Conservation (phyloP, 2,797 vertebrate genomes). For the Pyrrhura leucotis region DNA sequence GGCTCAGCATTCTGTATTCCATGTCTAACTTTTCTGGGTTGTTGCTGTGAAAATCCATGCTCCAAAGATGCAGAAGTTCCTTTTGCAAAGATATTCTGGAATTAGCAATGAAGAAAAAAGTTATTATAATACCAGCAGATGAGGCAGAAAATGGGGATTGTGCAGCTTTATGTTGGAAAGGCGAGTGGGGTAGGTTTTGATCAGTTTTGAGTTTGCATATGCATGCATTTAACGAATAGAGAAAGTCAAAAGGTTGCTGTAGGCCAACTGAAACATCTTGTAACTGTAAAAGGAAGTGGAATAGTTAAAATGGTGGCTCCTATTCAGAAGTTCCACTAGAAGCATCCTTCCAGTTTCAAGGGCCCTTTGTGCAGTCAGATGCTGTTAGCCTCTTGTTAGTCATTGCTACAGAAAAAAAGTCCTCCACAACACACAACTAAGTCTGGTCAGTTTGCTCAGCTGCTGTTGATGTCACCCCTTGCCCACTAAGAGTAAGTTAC, state of each 20-base stretch:
- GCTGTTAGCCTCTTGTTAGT: slow-evolving; percentile 76
- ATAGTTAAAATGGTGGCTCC: slow-evolving; percentile 56
- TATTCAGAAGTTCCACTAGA: slow-evolving; percentile 45
- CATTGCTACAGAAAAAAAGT: slow-evolving; percentile 38
- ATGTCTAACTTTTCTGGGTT: neutral
- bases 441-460: slow-evolving; percentile 82
- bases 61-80: neutral
- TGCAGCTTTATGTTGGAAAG: neutral
- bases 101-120: neutral
- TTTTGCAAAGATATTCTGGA: slow-evolving; percentile 24
- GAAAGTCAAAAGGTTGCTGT: slow-evolving; percentile 5
- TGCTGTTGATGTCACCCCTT: slow-evolving; percentile 79
- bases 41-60: neutral
- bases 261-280: slow-evolving; percentile 21
- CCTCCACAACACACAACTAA: slow-evolving; percentile 61
- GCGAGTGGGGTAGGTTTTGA: neutral
- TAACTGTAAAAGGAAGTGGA: slow-evolving; percentile 13
- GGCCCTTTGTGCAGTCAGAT: slow-evolving; percentile 73
- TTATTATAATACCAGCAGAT: neutral
- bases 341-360: slow-evolving; percentile 67
- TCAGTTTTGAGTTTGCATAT: neutral
- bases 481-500: slow-evolving; percentile 78
- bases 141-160: neutral
- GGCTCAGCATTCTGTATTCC: neutral
- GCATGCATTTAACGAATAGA: neutral